Evolutionary conservation across 2,888 invertebrate genomes (phyloP), one percentile per base, ranked within the genome.

Genomic region (Julus scandinavius): DNA sequence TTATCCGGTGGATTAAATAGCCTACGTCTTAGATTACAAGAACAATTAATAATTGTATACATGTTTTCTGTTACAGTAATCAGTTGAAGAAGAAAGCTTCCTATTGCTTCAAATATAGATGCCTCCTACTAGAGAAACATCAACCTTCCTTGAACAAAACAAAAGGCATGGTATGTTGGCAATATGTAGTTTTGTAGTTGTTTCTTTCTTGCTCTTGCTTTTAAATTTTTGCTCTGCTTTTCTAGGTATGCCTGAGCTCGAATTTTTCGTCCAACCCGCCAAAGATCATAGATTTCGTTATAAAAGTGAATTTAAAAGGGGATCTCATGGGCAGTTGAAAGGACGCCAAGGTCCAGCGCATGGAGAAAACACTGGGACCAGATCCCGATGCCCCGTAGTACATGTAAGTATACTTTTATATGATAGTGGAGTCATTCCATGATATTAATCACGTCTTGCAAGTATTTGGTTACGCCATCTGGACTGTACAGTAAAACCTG

Each of bases 281-380:
- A 41, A 84, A 29, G 40, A 84, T 5, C 20, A 84, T 20, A 38
- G 84, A 84, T 87, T 87, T 40, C 87, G 87, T 3, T 87, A 87
- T 20, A 15, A 29, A 1, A 72, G 83, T 15, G 87, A 87, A 41
- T 45, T 80, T 38, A 40, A 20, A 58, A 87, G 80, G 3, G 87
- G 87, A 1, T 87, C 87, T 41, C 87, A 87, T 87, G 87, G 87
- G 0, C 80, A 72, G n/a, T 20, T 87, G 17, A 87, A 72, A 17
- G 41, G 83, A 13, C 20, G 50, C 2, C 40, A 86, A 15, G 5
- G 29, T 1, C 40, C 84, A 5, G 1, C 1, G 2, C 58, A 58
- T 58, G 58, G 58, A 13, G 15, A 11, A 7, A 4, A 4, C 11
- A 54, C 54, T 54, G 54, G 13, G 2, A 11, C 2, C 54, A 58